Base-by-base conservation (phyloP, 2,888 invertebrate genomes). In the Nasonovia ribisnigri region DNA sequence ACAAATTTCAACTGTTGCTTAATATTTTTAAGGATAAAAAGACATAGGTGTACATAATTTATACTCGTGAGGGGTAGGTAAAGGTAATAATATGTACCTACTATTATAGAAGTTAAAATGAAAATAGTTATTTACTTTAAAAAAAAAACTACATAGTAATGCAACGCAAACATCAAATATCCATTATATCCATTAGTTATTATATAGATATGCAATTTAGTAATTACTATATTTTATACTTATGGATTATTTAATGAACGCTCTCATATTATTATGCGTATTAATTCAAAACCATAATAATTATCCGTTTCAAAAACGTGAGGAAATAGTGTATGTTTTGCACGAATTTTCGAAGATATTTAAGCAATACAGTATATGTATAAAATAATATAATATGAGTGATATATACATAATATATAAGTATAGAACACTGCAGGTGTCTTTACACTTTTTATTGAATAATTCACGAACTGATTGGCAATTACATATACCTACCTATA, bases 251-350 rank as follows among this genome's bases (percentile, higher is more conserved):
- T 77, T 77, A 36, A 77, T 77, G 67, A 36, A 77, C 67, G 5
- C n/a, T 77, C 20, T 77, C n/a, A 16, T 36, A 77, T 77, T 77
- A 77, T 77, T 77, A 51, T 51, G 16, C n/a, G 20, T 77, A n/a
- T 77, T 77, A 77, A n/a, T 77, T 77, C 20, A 36, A 77, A 77
- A 77, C 67, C 67, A 77, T 77, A 77, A 77, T 77, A 36, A 77
- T 77, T 77, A 26, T 77, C 5, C 10, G 36, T 77, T 77, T 36
- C 20, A 13, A 77, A 77, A 77, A 77, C 67, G 36, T 67, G 67
- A 36, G 16, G n/a, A 67, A 67, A 67, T 67, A 67, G 16, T 77
- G 4, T 36, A 16, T 77, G 36, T 77, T 77, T 77, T 77, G 67
- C 67, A 77, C 67, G 36, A 77, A 36, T 77, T 77, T 36, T 77